Evolutionary conservation across 2,888 invertebrate species (phyloP).

Genomic region (Sphecodes monilicornis): DNA sequence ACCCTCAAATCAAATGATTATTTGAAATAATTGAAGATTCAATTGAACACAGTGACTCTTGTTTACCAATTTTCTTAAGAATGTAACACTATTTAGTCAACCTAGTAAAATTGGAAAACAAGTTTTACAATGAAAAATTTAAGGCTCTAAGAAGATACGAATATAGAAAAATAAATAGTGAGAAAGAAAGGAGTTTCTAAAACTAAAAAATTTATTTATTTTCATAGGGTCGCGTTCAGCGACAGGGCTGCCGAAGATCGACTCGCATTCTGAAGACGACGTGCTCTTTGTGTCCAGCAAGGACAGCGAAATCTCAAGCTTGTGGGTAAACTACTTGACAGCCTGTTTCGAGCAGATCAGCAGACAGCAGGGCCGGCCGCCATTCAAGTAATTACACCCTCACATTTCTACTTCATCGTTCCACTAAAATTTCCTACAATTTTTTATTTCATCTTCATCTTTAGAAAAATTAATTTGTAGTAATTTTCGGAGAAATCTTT

Average conservation of each 20-base stretch:
- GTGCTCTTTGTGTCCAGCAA: conserved; percentile 92
- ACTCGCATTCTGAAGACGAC: conserved; percentile 88
- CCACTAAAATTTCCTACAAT: neutral
- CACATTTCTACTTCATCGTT: neutral
- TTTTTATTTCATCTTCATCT: neutral
- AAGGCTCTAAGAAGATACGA: too few species aligned
- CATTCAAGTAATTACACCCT: conserved; percentile 88
- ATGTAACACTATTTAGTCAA: too few species aligned
- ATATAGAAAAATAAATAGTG: neutral
- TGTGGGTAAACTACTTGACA: conserved; percentile 93
- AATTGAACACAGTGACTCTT: too few species aligned
- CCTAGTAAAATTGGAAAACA: too few species aligned
- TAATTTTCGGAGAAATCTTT: too few species aligned
- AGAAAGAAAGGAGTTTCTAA: neutral
- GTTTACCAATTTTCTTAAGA: too few species aligned
- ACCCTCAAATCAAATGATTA: too few species aligned
- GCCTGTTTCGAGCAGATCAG: conserved; percentile 94
- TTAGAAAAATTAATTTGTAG: too few species aligned
- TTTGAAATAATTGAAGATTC: too few species aligned
- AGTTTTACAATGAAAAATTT: too few species aligned
- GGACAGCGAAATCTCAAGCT: conserved; percentile 90
- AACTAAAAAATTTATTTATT: neutral
- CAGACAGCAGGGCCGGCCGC: conserved; percentile 91
- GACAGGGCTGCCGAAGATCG: conserved; percentile 59
- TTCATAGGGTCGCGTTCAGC: conserved; percentile 75